Base-by-base conservation (phyloP, 2,888 invertebrate species). In the Amblyjoppa proteus region DNA sequence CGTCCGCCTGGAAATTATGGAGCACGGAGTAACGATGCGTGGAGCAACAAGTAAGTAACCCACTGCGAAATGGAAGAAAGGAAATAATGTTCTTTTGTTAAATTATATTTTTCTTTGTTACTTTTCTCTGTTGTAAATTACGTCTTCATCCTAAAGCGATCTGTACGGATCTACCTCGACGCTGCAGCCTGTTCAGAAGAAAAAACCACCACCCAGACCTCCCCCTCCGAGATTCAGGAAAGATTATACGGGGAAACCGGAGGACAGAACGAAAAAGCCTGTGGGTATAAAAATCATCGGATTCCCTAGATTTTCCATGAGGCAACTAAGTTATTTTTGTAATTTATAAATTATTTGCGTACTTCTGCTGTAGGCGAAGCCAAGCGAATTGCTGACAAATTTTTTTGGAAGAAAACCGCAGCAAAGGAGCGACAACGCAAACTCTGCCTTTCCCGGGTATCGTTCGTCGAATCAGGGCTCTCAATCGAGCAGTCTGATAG, bases 181-280 rank as follows among this genome's bases (percentile, higher is more conserved):
- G 82, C 94, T 95, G 49, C 93, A 94, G 79, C 93, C 91, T 87
- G 89, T 92, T 31, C 95, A 95, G 87, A 97, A 96, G 92, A 97
- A 96, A 91, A 96, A 96, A 92, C 96, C 97, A 49, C 97, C 97
- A 3, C 97, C 97, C 4, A 94, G 97, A 51, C 97, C 97, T 4
- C 97, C 97, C 79, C 97, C 97, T 85, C 97, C 97, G 2, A 96
- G 95, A 92, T 93, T 95, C 83, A 90, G 88, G 75, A 88, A 88
- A 25, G 90, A 91, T 73, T 87, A 87, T 69, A 41, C 75, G 5
- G 89, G 89, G 45, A 89, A 88, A 71, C 90, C 88, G 51, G 93
- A 91, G 76, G 93, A 91, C 28, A 93, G 91, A 89, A 88, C 89
- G 69, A 93, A 91, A 84, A 94, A 91, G 82, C 90, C 92, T 31